Conservation (phyloP, 2,888 invertebrate species). For the Diachrysia chrysitis region DNA sequence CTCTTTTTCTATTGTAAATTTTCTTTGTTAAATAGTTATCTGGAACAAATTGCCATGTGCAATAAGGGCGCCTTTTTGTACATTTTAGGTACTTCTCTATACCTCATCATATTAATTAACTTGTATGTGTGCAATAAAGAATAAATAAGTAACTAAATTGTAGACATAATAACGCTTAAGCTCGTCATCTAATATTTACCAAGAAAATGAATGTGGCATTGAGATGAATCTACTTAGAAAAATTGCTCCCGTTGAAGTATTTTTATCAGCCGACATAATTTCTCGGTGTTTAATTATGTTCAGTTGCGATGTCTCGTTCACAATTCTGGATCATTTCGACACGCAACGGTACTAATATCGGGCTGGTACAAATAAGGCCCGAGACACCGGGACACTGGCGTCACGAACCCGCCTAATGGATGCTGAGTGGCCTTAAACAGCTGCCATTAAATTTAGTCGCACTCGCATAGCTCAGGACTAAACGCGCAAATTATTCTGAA, state of each 20-base stretch:
- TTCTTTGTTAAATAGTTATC: too few species aligned
- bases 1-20: too few species aligned
- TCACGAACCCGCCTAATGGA: slow-evolving; percentile 59
- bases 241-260: slow-evolving; percentile 14
- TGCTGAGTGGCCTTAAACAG: slow-evolving; percentile 55
- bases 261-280: slow-evolving; percentile 42
- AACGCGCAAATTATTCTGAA: slow-evolving; percentile 53
- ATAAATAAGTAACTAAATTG: too few species aligned
- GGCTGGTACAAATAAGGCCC: slow-evolving; percentile 52
- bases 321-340: slow-evolving; percentile 53
- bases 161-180: too few species aligned
- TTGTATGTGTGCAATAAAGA: too few species aligned
- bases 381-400: slow-evolving; percentile 50
- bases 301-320: slow-evolving; percentile 33
- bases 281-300: slow-evolving; percentile 47
- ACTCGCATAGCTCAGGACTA: slow-evolving; percentile 44
- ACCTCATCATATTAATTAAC: too few species aligned
- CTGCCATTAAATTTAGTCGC: slow-evolving; percentile 57
- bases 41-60: too few species aligned
- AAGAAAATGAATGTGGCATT: too few species aligned
- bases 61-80: too few species aligned
- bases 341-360: slow-evolving; percentile 56
- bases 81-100: too few species aligned
- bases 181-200: too few species aligned
- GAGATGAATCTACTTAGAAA: slow-evolving; percentile 13